phyloP scores from a whole-genome alignment of 2,113 vertebrate species.

The Xenopus laevis region DNA sequence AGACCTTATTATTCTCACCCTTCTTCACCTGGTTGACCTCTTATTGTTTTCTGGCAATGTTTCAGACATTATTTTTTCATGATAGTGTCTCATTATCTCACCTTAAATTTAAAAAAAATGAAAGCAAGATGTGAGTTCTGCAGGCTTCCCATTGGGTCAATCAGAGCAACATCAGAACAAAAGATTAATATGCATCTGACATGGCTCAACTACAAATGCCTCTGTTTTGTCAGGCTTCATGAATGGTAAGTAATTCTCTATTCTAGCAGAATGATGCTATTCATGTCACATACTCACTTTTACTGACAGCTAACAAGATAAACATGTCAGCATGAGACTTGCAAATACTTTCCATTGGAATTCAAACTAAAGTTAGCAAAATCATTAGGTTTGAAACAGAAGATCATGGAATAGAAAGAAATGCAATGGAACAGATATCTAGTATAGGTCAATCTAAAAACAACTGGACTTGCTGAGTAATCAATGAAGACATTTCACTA shows the following conservation, averaged over 20 bases:
- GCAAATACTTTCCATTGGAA: constrained; percentile 58
- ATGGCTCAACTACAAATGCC: constrained; percentile 52
- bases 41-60: too few species aligned
- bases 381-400: constrained; percentile 19
- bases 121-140: background rate
- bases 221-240: constrained; percentile 62
- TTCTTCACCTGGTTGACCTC: too few species aligned
- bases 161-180: constrained; percentile 49
- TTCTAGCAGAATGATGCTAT: constrained; percentile 64
- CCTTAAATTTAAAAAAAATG: too few species aligned
- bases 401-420: background rate
- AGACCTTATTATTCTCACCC: too few species aligned
- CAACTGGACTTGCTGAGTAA: too few species aligned
- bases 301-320: constrained; percentile 70
- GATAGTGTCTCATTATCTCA: too few species aligned
- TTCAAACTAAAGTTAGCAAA: constrained; percentile 49
- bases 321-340: constrained; percentile 63
- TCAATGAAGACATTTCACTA: too few species aligned
- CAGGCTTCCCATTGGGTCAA: constrained; percentile 44
- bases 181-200: constrained; percentile 57
- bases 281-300: constrained; percentile 54
- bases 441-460: too few species aligned
- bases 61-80: too few species aligned
- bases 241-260: constrained; percentile 54
- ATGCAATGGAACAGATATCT: too few species aligned